Percentiles rank a stretch among this genome's conserved stretches.
Evolutionary conservation across 2,797 vertebrate genomes (phyloP).

Genomic region (Lepilemur ruficaudatus): DNA sequence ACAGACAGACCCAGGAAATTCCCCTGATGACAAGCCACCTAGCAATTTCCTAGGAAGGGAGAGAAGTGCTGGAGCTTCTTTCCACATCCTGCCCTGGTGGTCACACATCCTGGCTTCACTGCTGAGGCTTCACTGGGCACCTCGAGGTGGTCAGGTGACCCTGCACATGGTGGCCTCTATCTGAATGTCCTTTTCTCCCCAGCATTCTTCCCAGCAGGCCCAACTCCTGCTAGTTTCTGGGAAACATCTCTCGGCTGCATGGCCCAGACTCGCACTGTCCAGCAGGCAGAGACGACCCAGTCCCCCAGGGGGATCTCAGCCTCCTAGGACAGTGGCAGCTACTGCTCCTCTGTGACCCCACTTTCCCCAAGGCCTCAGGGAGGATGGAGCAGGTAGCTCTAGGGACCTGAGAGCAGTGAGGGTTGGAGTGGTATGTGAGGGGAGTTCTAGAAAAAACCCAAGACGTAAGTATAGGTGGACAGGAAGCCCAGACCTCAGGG

Average conservation of each 20-base stretch:
- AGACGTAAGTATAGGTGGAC: fast-evolving
- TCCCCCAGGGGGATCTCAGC: background rate
- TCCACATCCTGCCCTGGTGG: background rate
- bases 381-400: background rate
- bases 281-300: background rate
- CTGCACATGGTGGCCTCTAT: background rate
- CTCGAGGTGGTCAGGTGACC: background rate
- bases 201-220: background rate
- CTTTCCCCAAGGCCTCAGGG: background rate
- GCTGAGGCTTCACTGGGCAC: background rate
- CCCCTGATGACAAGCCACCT: background rate
- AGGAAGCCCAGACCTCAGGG: background rate
- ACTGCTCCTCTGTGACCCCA: background rate
- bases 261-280: background rate
- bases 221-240: background rate
- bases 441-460: background rate
- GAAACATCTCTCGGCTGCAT: background rate
- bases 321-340: background rate
- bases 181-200: background rate
- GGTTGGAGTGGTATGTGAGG: background rate
- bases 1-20: background rate
- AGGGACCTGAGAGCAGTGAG: background rate
- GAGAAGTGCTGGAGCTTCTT: background rate
- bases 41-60: background rate
- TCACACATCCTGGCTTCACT: background rate